Conservation (phyloP, 1,140 invertebrate genomes). For the Stratiolaelaps scimitus region DNA sequence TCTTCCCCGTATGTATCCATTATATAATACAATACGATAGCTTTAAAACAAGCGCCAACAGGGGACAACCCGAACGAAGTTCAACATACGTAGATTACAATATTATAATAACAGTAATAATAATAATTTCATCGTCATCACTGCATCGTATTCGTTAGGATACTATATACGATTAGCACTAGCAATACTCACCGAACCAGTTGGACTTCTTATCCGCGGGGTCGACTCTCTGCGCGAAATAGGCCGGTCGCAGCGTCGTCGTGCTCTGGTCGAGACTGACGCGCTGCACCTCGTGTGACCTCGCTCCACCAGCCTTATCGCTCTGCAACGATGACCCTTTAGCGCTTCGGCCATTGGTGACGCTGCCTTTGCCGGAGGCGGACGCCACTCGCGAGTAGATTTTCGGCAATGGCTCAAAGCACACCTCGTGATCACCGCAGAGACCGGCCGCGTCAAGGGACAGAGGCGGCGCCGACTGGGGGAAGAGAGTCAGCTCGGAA, state of each 20-base stretch:
- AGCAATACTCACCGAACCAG: conserved; percentile 16
- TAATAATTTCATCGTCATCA: too few relatives aligned
- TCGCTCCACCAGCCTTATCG: background rate
- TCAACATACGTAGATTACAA: too few relatives aligned
- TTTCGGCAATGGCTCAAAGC: conserved; percentile 17
- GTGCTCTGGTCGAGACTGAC: conserved; percentile 8
- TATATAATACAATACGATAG: too few relatives aligned
- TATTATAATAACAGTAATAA: too few relatives aligned
- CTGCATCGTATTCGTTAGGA: too few relatives aligned
- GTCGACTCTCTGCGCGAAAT: conserved; percentile 13
- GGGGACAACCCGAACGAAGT: too few relatives aligned
- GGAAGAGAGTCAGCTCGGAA: conserved; percentile 27
- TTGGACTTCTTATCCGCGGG: background rate
- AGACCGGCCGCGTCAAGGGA: conserved; percentile 12
- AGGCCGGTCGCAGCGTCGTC: background rate
- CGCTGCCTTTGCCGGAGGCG: too few relatives aligned
- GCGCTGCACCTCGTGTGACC: conserved; percentile 11
- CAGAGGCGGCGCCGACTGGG: background rate
- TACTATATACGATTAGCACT: too few relatives aligned
- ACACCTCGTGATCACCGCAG: conserved; percentile 22
- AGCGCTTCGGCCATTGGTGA: too few relatives aligned
- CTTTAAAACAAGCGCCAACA: too few relatives aligned
- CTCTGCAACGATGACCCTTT: too few relatives aligned
- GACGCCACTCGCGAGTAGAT: conserved; percentile 11
- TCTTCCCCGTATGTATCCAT: too few relatives aligned